These are phyloP conservation scores for Bombylius major DNA, from an alignment of 2,888 invertebrate genomes.

Conservation along the genomic window DNA sequence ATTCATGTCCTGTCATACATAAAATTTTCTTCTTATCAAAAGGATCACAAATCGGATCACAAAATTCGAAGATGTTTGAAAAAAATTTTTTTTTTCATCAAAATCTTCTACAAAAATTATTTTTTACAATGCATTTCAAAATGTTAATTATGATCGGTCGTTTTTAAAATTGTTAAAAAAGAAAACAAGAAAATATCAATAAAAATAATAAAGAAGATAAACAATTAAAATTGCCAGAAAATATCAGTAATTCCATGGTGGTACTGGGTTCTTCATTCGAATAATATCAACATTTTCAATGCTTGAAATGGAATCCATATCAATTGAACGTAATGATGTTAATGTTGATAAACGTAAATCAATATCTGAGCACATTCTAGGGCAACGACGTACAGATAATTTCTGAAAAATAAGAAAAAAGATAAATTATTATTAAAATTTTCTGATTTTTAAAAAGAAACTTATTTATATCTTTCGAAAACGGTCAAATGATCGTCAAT, in stretches of 20 bases:
- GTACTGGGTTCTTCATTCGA: slow-evolving; percentile 24
- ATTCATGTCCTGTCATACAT: too few species aligned
- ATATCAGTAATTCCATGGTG: slow-evolving; percentile 33
- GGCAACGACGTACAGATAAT: slow-evolving; percentile 29
- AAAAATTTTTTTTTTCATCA: too few species aligned
- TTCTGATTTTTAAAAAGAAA: background rate
- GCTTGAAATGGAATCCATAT: slow-evolving; percentile 27
- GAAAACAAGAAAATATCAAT: slow-evolving; percentile 9
- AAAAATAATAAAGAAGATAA: slow-evolving; percentile 31
- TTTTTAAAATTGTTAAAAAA: background rate
- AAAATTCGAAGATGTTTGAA: too few species aligned
- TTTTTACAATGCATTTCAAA: too few species aligned
- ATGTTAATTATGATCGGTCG: too few species aligned
- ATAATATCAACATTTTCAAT: slow-evolving; percentile 31
- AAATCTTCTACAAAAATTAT: too few species aligned
- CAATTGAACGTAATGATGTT: slow-evolving; percentile 25
- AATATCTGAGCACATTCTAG: slow-evolving; percentile 31
- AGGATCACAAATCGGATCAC: too few species aligned
- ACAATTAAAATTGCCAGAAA: slow-evolving; percentile 32
- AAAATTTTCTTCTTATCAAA: too few species aligned
- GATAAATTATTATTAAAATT: background rate
- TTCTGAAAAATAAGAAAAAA: slow-evolving; percentile 15
- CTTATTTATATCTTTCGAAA: background rate
- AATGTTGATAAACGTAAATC: slow-evolving; percentile 28
- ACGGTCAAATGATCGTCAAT: too few species aligned